Percentiles rank a stretch among this genome's conserved stretches.
Conservation (phyloP, 2,113 vertebrate genomes). For the Myotis davidii region DNA sequence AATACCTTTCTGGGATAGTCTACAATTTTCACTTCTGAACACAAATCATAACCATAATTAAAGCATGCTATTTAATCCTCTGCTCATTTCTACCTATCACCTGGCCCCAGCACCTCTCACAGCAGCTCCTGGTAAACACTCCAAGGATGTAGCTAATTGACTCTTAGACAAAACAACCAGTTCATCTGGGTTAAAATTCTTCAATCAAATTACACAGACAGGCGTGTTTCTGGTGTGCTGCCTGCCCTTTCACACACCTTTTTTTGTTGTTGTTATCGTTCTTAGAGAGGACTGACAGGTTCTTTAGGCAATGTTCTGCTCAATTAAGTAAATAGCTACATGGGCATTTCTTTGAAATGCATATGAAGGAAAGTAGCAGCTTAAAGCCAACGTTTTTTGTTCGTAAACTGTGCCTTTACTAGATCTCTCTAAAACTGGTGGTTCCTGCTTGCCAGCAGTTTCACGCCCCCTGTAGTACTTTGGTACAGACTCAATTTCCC, state of each 20-base stretch:
- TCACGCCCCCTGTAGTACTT: background rate
- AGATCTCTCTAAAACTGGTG: background rate
- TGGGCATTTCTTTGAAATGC: slow-evolving; percentile 23
- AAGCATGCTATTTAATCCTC: background rate
- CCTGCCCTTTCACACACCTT: background rate
- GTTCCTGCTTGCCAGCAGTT: background rate
- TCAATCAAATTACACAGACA: slow-evolving; percentile 48
- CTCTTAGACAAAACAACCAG: slow-evolving; percentile 42
- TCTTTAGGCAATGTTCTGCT: slow-evolving; percentile 53
- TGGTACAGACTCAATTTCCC: background rate
- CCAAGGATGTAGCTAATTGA: background rate
- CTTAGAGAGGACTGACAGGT: slow-evolving; percentile 44
- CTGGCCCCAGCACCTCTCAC: background rate
- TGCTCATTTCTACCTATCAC: background rate
- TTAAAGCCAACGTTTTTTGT: background rate
- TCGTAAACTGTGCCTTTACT: slow-evolving; percentile 1
- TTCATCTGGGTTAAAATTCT: slow-evolving; percentile 61
- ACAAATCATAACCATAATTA: background rate
- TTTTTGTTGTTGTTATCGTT: background rate
- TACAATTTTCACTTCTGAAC: background rate
- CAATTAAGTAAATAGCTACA: background rate
- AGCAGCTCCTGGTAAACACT: background rate
- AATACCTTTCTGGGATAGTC: background rate
- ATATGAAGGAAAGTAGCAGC: slow-evolving; percentile 44
- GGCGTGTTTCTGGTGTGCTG: slow-evolving; percentile 46